Evolutionary conservation across 2,888 invertebrate genomes (phyloP), one percentile per base, ranked within the genome.

Genomic region (Ornithoptera priamus): DNA sequence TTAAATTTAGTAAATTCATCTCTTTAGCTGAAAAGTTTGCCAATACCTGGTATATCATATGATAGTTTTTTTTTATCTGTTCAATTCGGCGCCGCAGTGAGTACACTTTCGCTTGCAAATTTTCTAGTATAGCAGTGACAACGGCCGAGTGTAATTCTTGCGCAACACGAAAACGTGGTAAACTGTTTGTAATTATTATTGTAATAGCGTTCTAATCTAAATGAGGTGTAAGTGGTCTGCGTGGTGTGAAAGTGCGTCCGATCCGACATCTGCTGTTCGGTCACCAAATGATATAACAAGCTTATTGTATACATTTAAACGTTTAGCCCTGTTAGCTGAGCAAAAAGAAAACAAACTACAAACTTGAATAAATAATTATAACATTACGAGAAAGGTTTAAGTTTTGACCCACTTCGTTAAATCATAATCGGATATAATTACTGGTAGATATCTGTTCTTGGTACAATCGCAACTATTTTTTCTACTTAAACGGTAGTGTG

Each of bases 61-160:
- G 30, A 30, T 30, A 30, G 30, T 30, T 59, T 58, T 53, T 56
- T 65, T 65, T 50, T 30, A 42, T 60, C 53, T n/a, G 60, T 24
- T 30, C 58, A n/a, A 64, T 67, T 61, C 58, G 30, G 58, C 69
- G 65, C 36, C 53, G 70, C 80, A 59, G 53, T 64, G n/a, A 53
- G 22, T 65, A 59, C 64, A 88, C 89, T 89, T 89, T 89, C 89
- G 89, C 87, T 85, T 80, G 87, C 87, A 82, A 87, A 85, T 88
- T 88, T 84, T 88, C 84, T 85, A 81, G 77, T 81, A 81, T 80
- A 71, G 67, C 69, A 60, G 63, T 64, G 63, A 65, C 62, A 62
- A 50, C 64, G 58, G 67, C 74, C 69, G 30, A 61, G 67, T 71
- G 53, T 62, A 69, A 71, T 68, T 68, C 62, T 68, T 71, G 62